phyloP scores from a whole-genome alignment of 2,888 invertebrate species.

The Ischnura elegans region DNA sequence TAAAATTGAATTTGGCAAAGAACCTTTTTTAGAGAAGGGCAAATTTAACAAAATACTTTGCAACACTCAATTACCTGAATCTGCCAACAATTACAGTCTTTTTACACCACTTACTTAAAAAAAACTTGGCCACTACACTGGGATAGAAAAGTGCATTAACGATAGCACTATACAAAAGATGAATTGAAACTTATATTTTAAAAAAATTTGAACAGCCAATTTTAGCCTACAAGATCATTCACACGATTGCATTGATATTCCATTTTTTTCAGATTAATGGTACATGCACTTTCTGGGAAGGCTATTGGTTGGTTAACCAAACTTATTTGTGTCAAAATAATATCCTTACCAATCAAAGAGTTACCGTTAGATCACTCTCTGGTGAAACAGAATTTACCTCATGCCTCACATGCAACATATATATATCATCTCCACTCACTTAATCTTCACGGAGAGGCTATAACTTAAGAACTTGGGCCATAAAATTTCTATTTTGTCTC shows the following conservation, averaged over 20 bases:
- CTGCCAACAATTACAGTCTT: not conserved
- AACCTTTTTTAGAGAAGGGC: not conserved
- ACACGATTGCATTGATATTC: not conserved
- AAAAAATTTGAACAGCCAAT: not conserved
- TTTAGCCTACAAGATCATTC: not conserved
- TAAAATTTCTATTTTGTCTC: not conserved
- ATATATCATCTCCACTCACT: not conserved
- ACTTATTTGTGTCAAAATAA: not conserved
- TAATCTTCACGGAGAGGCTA: not conserved
- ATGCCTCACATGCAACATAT: not conserved
- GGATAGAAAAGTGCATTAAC: not conserved
- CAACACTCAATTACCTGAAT: not conserved
- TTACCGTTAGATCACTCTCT: not conserved
- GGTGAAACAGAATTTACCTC: not conserved
- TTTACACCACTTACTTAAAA: not conserved
- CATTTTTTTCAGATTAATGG: not conserved
- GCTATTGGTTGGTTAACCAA: not conserved
- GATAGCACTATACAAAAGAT: not conserved
- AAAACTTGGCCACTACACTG: not conserved
- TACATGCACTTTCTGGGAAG: not conserved
- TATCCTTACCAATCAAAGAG: not conserved
- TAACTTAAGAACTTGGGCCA: not conserved
- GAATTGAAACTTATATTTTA: not conserved
- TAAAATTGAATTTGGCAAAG: not conserved
- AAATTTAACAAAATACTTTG: not conserved